These are phyloP conservation scores for Leucozona laternaria DNA, from an alignment of 2,888 invertebrate species.

Conservation along the genomic window DNA sequence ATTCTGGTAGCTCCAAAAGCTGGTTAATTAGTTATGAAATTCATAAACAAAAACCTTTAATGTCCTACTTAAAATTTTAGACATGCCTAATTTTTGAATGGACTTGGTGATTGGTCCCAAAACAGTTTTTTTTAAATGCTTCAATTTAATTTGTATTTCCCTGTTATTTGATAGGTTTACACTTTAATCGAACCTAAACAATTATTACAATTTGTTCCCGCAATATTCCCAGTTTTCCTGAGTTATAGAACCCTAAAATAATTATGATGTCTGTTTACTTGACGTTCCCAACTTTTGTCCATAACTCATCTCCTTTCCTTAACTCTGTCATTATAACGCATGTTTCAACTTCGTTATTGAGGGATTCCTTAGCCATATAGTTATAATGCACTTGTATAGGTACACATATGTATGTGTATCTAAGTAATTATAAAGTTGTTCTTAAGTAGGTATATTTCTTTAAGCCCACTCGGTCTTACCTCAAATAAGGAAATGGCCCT, in stretches of 20 bases:
- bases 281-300: conserved; percentile 4
- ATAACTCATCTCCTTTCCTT: conserved; percentile 2
- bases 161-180: too few relatives aligned
- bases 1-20: too few relatives aligned
- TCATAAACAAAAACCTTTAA: too few relatives aligned
- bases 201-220: too few relatives aligned
- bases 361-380: not conserved
- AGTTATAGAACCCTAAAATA: conserved; percentile 15
- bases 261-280: conserved; percentile 26
- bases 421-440: conserved; percentile 9
- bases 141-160: too few relatives aligned
- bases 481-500: conserved; percentile 47
- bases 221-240: not conserved
- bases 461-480: not conserved
- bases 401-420: not conserved
- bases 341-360: not conserved
- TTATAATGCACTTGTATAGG: conserved; percentile 7
- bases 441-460: not conserved
- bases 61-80: too few relatives aligned
- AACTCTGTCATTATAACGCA: not conserved
- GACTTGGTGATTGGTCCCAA: too few relatives aligned
- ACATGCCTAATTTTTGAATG: too few relatives aligned
- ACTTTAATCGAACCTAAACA: too few relatives aligned
- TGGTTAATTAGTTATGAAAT: too few relatives aligned
- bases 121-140: too few relatives aligned